Evolutionary conservation across 1,140 invertebrate species (phyloP).

Genomic region (honey bee (Apis mellifera)): Amel_HAv3.1 CM009935.2:11154501-11155000

Average conservation of each 20-base stretch:
- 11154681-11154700: not conserved
- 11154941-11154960: too few species aligned
- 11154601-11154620: constrained; percentile 5
- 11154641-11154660: too few species aligned
- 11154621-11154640: constrained; percentile 1
- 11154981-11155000: too few species aligned
- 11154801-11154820: constrained; percentile 30
- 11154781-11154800: not conserved
- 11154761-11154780: constrained; percentile 1
- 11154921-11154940: too few species aligned
- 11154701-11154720: not conserved
- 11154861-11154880: too few species aligned
- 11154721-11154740: constrained; percentile 3
- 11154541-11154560: constrained; percentile 10
- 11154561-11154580: not conserved
- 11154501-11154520: not conserved
- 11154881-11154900: too few species aligned
- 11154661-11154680: not conserved
- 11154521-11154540: too few species aligned
- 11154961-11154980: too few species aligned
- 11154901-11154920: too few species aligned
- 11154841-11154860: not conserved
- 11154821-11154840: constrained; percentile 25
- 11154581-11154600: accelerated
- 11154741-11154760: constrained; percentile 29